These are phyloP conservation scores for Drosophila kohkoa DNA, from an alignment of 1,140 invertebrate species.

Conservation along the genomic window DNA sequence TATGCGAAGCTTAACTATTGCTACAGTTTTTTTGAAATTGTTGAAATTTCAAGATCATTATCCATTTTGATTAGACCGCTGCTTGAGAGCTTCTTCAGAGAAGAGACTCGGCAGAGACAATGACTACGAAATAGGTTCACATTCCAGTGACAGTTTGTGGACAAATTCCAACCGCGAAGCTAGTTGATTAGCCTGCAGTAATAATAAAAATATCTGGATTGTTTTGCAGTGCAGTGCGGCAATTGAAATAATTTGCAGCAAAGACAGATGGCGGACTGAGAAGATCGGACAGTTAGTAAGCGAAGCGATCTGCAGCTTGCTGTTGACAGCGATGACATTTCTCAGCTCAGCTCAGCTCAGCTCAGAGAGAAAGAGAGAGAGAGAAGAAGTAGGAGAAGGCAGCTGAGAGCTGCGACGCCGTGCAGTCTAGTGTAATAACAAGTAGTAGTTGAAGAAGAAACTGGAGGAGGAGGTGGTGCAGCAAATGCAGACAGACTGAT, in stretches of 20 bases:
- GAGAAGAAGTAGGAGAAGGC: neutral
- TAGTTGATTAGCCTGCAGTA: slow-evolving; percentile 42
- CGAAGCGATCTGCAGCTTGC: slow-evolving; percentile 15
- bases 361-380: neutral
- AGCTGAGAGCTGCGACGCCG: slow-evolving; percentile 61
- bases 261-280: slow-evolving; percentile 9
- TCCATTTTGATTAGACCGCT: neutral
- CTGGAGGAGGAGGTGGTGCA: slow-evolving; percentile 7
- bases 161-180: slow-evolving; percentile 29
- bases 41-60: slow-evolving; percentile 1
- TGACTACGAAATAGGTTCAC: slow-evolving; percentile 22
- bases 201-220: slow-evolving; percentile 50
- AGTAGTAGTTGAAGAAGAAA: slow-evolving; percentile 40
- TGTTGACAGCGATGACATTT: slow-evolving; percentile 60
- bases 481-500: slow-evolving; percentile 14
- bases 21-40: neutral
- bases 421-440: slow-evolving; percentile 72
- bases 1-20: neutral
- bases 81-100: neutral
- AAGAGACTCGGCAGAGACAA: neutral
- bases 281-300: slow-evolving; percentile 32
- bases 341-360: slow-evolving; percentile 30
- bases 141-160: slow-evolving; percentile 36
- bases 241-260: slow-evolving; percentile 56
- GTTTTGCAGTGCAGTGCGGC: slow-evolving; percentile 21